Evolutionary conservation across 1,140 invertebrate species (phyloP), one percentile per base, ranked within the genome.

Genomic region (Panulirus ornatus): DNA sequence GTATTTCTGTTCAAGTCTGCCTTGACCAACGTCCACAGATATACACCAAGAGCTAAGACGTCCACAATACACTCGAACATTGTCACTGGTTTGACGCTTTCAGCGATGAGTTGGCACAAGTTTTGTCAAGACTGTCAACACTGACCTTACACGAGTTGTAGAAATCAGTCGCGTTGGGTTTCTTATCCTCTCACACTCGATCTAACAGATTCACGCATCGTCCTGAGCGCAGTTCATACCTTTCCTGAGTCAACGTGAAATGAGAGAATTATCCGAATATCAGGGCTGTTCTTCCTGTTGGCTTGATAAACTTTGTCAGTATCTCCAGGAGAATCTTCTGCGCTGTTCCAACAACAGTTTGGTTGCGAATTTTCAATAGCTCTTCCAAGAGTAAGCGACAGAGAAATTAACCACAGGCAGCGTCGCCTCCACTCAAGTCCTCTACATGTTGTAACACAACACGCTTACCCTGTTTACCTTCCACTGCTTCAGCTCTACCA

Each of bases 71-170:
- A 40, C 34, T 78, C 75, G 40, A 78, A 78, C 75, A 78, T 22
- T 11, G 75, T 38, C 1, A 78, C 27, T 36, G 75, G 38, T 78
- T 44, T 78, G 38, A 0, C 38, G 40, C 38, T 78, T 42, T 78
- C 34, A 78, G 3, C 42, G 2, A 78, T 42, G 54, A 54, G 78
- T 54, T 54, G 47, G 44, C 78, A 82, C 30, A 54, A 58, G 44
- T 54, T 82, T 82, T n/a, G 78, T 82, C 51, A 58, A 58, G 78
- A 30, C 30, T 82, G 47, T 54, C 78, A 8, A 58, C 27, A 82
- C 34, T 34, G 0, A 0, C 19, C 27, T 34, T 82, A 27, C 16
- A 14, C 40, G 30, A 11, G 3, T 44, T 76, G 22, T 76, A 40
- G 38, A 36, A 38, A 14, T 76, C 38, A 8, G 36, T 40, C 36